Evolutionary conservation across 2,888 invertebrate species (phyloP).

Genomic region (Acleris literana): DNA sequence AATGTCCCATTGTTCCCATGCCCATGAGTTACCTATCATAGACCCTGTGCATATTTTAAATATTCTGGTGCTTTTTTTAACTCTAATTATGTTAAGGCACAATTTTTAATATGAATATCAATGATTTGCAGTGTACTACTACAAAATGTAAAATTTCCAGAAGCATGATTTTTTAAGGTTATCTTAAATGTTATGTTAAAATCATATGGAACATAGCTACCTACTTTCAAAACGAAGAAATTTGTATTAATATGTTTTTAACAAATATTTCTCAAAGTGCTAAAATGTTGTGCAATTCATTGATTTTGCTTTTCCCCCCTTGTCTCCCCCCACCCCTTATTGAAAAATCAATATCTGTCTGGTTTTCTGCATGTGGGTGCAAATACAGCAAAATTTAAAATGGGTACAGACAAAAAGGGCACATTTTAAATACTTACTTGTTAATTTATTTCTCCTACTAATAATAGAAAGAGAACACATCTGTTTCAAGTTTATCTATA

Average conservation of each 20-base stretch:
- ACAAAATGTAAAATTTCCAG: not conserved
- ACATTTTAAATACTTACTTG: no score
- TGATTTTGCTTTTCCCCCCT: not conserved
- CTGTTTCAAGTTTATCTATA: no score
- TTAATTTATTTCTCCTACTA: no score
- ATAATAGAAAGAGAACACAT: no score
- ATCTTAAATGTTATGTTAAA: not conserved
- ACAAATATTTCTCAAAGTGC: not conserved
- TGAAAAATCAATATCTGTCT: not conserved
- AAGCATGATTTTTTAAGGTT: slow-evolving; percentile 32
- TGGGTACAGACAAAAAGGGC: not conserved
- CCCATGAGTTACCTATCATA: no score
- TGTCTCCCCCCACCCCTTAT: not conserved
- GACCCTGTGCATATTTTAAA: no score
- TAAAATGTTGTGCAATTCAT: slow-evolving; percentile 16
- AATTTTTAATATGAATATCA: not conserved
- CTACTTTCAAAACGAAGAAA: no score
- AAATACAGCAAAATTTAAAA: not conserved
- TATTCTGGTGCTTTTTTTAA: no score
- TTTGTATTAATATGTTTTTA: not conserved
- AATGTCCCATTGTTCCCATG: no score
- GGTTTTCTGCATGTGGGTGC: not conserved
- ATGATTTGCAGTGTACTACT: not conserved
- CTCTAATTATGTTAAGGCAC: no score
- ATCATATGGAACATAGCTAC: no score